These are phyloP conservation scores for Coenobita brevimanus DNA, from an alignment of 1,140 invertebrate genomes.

Conservation along the genomic window DNA sequence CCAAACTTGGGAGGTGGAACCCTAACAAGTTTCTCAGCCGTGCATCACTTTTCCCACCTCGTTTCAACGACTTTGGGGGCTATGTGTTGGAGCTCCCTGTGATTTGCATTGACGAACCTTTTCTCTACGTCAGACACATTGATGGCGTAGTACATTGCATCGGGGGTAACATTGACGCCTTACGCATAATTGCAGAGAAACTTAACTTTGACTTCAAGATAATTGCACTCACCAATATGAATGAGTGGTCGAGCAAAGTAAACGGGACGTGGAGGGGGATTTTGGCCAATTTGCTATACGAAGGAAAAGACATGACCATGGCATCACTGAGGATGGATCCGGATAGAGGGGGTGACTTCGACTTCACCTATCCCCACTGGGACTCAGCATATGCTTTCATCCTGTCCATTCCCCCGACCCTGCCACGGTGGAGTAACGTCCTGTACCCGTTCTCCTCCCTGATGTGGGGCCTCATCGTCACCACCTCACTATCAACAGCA, in stretches of 20 bases:
- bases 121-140: background rate
- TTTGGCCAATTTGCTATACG: conserved; percentile 15
- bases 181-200: conserved; percentile 26
- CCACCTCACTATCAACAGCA: no score
- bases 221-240: no score
- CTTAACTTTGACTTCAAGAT: background rate
- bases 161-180: conserved; percentile 13
- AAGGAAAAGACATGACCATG: conserved; percentile 4
- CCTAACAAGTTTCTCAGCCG: background rate
- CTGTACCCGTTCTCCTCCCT: no score
- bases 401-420: conserved; percentile 18
- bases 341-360: conserved; percentile 33
- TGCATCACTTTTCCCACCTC: conserved; percentile 12
- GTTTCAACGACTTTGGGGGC: conserved; percentile 21
- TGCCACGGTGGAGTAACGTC: background rate
- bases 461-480: no score
- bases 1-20: conserved; percentile 24
- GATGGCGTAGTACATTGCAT: background rate
- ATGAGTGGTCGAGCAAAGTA: conserved; percentile 7
- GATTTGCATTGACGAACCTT: conserved; percentile 36
- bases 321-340: background rate
- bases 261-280: conserved; percentile 46
- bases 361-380: conserved; percentile 28
- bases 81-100: background rate
- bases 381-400: conserved; percentile 13